These are phyloP conservation scores for Operophtera brumata DNA, from an alignment of 2,888 invertebrate genomes.

Conservation along the genomic window DNA sequence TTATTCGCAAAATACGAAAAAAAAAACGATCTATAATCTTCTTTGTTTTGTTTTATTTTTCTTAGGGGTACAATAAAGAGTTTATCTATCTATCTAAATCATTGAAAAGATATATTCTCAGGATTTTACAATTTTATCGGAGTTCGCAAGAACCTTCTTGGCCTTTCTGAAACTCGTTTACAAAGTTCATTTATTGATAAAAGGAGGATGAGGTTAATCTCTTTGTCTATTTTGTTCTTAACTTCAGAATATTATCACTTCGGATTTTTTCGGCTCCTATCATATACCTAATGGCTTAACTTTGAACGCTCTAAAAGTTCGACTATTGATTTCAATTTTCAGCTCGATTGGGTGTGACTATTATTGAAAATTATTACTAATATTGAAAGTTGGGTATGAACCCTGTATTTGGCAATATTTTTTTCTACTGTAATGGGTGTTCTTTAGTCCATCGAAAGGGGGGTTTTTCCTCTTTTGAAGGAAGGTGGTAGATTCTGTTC, in stretches of 20 bases:
- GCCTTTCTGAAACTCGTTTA: not conserved
- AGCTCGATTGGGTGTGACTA: not conserved
- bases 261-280: not conserved
- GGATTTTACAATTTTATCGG: not conserved
- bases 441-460: no score
- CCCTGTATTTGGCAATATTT: no score
- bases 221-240: conserved; percentile 10
- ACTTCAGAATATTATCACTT: conserved; percentile 1
- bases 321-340: conserved; percentile 11
- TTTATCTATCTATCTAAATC: no score
- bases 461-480: no score
- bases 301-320: conserved; percentile 11
- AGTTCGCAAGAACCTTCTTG: not conserved
- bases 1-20: no score
- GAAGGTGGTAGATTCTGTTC: no score
- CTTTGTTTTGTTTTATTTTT: no score
- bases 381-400: not conserved
- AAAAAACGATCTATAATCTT: no score
- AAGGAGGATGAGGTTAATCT: conserved; percentile 5
- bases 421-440: no score
- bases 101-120: not conserved
- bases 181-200: conserved; percentile 11
- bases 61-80: no score
- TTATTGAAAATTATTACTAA: not conserved
- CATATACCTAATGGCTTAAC: not conserved